phyloP scores from a whole-genome alignment of 2,797 vertebrate genomes.

The Arrhamphus sclerolepis region DNA sequence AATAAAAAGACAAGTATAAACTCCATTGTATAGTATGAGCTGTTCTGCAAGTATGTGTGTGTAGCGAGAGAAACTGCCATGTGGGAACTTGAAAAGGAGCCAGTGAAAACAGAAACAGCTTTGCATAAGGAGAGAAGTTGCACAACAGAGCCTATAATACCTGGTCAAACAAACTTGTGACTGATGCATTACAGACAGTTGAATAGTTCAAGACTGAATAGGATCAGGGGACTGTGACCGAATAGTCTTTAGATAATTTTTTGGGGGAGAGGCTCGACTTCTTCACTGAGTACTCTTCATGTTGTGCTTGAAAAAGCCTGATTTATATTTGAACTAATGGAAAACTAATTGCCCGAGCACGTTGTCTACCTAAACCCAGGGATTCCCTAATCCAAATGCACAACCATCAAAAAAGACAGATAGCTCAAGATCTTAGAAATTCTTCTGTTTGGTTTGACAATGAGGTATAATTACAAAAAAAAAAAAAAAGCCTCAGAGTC shows the following conservation, averaged over 20 bases:
- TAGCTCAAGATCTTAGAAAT: constrained; percentile 40
- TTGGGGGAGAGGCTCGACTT: constrained; percentile 47
- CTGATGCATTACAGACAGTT: constrained; percentile 63
- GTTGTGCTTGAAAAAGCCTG: constrained; percentile 70
- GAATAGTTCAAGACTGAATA: constrained; percentile 54
- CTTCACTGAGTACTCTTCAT: constrained; percentile 52
- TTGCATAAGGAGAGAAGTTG: constrained; percentile 58
- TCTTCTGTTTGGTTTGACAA: constrained; percentile 51
- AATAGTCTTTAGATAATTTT: constrained; percentile 50
- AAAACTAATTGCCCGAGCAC: constrained; percentile 75
- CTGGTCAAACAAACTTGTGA: constrained; percentile 78
- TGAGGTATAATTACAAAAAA: constrained; percentile 40
- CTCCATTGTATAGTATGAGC: constrained; percentile 42
- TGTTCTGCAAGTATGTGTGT: constrained; percentile 48
- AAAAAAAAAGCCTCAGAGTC: constrained; percentile 37
- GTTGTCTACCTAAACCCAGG: constrained; percentile 50
- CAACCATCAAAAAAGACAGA: constrained; percentile 35
- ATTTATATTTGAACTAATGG: constrained; percentile 70
- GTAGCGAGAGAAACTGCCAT: constrained; percentile 60
- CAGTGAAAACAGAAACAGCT: constrained; percentile 70
- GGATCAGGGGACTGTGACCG: constrained; percentile 48
- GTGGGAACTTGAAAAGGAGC: constrained; percentile 63
- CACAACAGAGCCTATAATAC: constrained; percentile 69
- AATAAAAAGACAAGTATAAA: constrained; percentile 54
- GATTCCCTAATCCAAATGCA: constrained; percentile 64